These are phyloP conservation scores for Eupithecia tripunctaria DNA, from an alignment of 2,888 invertebrate species.

Conservation along the genomic window DNA sequence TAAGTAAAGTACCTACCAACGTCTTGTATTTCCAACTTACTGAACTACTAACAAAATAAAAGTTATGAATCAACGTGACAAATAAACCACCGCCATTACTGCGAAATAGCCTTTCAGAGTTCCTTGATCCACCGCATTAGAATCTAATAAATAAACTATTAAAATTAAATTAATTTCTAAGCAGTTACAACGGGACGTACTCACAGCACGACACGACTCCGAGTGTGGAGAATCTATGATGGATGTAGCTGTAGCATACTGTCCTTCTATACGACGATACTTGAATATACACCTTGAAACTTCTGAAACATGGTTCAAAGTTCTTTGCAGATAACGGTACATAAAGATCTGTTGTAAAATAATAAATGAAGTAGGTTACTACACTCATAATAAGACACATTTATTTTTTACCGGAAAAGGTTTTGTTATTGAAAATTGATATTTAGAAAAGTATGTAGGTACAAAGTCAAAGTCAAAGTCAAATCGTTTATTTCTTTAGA, in stretches of 20 bases:
- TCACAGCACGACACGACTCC: slow-evolving; percentile 39
- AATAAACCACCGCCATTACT: neutral
- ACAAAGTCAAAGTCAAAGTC: too few relatives aligned
- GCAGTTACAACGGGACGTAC: slow-evolving; percentile 46
- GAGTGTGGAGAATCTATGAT: slow-evolving; percentile 47
- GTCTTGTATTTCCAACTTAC: neutral
- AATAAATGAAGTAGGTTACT: neutral
- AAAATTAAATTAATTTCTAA: slow-evolving; percentile 52
- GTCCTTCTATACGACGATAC: neutral
- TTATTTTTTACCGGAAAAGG: neutral
- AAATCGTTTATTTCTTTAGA: too few relatives aligned
- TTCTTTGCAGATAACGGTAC: neutral
- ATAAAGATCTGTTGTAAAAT: neutral
- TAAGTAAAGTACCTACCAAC: too few relatives aligned
- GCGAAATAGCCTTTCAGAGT: neutral
- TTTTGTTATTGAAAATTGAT: neutral
- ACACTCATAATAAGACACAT: neutral
- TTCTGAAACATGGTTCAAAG: neutral
- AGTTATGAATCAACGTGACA: neutral
- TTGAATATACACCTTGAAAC: neutral
- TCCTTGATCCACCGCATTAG: slow-evolving; percentile 30
- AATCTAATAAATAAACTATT: slow-evolving; percentile 43
- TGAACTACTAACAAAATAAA: neutral
- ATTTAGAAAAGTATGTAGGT: neutral
- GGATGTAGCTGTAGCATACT: slow-evolving; percentile 18